These are phyloP conservation scores for Hypothenemus hampei DNA, from an alignment of 1,140 invertebrate genomes.

Conservation along the genomic window DNA sequence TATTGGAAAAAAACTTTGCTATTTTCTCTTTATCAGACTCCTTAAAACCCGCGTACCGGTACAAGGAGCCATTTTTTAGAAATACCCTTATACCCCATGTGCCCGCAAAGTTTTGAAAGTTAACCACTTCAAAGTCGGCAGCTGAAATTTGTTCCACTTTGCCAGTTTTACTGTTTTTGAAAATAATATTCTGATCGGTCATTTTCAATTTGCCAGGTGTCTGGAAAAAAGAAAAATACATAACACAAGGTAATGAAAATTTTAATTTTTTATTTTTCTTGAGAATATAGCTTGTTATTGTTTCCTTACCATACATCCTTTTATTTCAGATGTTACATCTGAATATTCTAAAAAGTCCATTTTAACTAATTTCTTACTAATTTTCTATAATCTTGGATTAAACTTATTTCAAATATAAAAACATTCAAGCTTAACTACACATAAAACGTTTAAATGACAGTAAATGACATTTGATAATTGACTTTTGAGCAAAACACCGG, in stretches of 20 bases:
- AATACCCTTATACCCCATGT: constrained; percentile 86
- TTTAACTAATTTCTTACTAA: too few species aligned
- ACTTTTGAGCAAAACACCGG: too few species aligned
- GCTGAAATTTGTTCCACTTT: constrained; percentile 88
- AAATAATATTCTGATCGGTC: constrained; percentile 85
- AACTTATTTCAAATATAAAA: not conserved
- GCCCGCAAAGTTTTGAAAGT: constrained; percentile 89
- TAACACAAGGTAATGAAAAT: constrained; percentile 1
- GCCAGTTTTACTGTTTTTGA: constrained; percentile 94
- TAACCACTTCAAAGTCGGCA: constrained; percentile 83
- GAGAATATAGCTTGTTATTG: not conserved
- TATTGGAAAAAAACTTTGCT: constrained; percentile 77
- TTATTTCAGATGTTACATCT: constrained; percentile 7
- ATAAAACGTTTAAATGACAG: too few species aligned
- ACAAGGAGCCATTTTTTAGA: constrained; percentile 83
- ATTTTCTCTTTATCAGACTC: constrained; percentile 83
- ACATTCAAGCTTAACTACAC: too few species aligned
- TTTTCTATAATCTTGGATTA: not conserved
- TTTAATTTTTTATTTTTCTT: not conserved
- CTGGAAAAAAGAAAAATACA: constrained; percentile 46
- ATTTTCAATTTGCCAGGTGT: constrained; percentile 84
- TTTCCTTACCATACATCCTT: constrained; percentile 16
- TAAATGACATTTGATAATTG: too few species aligned
- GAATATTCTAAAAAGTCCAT: constrained; percentile 16
- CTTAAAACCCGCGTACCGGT: constrained; percentile 92